These are phyloP conservation scores for Helicoverpa zea DNA, from an alignment of 1,140 invertebrate genomes.

Conservation along the genomic window DNA sequence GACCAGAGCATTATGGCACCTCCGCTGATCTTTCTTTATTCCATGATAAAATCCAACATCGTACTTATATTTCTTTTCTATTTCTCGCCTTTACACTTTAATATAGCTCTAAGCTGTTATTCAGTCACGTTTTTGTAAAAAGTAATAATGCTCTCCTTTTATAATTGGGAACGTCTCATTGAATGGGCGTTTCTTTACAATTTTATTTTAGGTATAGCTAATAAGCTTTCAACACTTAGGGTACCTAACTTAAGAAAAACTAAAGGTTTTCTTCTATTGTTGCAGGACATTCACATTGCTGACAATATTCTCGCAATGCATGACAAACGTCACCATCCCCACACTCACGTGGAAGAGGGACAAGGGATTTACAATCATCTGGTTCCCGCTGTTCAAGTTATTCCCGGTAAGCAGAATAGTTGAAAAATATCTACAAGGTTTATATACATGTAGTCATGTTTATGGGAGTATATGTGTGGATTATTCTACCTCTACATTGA, in stretches of 20 bases:
- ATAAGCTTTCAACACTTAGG: background rate
- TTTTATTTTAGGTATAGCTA: background rate
- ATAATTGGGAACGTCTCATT: too few species aligned
- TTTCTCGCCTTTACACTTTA: background rate
- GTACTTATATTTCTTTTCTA: background rate
- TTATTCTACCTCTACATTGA: too few species aligned
- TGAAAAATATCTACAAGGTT: background rate
- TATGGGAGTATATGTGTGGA: too few species aligned
- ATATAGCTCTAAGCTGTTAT: background rate
- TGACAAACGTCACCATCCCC: constrained; percentile 91
- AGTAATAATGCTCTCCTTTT: background rate
- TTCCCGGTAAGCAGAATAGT: constrained; percentile 90
- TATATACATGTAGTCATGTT: too few species aligned
- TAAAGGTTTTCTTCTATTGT: constrained; percentile 58
- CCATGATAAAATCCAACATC: background rate
- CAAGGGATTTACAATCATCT: constrained; percentile 87
- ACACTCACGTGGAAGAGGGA: constrained; percentile 87
- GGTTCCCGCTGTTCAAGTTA: constrained; percentile 93
- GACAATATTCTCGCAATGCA: constrained; percentile 94
- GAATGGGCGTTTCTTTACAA: too few species aligned
- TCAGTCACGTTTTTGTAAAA: background rate
- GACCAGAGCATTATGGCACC: too few species aligned
- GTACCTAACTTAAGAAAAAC: background rate
- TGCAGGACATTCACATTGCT: constrained; percentile 93
- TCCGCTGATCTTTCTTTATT: too few species aligned